Evolutionary conservation across 2,797 vertebrate genomes (phyloP).

Genomic region (Hydrophis major): DNA sequence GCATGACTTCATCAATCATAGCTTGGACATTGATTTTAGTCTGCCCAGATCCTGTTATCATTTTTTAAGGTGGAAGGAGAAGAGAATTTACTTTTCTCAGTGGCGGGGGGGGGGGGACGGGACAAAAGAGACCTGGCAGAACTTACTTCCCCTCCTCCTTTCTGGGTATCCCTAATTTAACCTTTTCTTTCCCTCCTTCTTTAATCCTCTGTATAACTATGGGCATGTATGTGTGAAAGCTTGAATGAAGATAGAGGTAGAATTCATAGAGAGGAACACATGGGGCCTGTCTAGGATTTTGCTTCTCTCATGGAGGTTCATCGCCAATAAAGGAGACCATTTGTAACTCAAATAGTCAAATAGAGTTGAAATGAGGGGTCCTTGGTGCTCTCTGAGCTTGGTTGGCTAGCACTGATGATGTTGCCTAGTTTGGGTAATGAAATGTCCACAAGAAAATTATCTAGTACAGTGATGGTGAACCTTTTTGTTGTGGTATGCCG

Average conservation of each 20-base stretch:
- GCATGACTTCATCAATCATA: not conserved
- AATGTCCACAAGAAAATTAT: not conserved
- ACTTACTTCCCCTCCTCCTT: not conserved
- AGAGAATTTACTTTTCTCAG: not conserved
- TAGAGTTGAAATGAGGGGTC: not conserved
- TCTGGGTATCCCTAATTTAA: not conserved
- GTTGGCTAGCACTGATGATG: not conserved
- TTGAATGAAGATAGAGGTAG: not conserved
- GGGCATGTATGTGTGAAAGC: not conserved
- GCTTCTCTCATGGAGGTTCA: not conserved
- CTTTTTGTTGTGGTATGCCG: no score
- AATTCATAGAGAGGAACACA: not conserved
- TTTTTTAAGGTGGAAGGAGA: not conserved
- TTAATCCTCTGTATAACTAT: not conserved
- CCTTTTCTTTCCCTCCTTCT: not conserved
- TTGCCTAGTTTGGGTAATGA: not conserved
- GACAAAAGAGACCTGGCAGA: not conserved
- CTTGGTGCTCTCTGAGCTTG: not conserved
- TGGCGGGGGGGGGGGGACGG: not conserved
- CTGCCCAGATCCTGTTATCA: not conserved
- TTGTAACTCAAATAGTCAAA: not conserved
- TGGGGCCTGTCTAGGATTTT: not conserved
- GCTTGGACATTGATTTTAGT: not conserved
- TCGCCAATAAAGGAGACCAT: not conserved
- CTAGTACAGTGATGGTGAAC: no score